These are phyloP conservation scores for Argyrosomus japonicus DNA, from an alignment of 2,113 vertebrate species.

Conservation along the genomic window DNA sequence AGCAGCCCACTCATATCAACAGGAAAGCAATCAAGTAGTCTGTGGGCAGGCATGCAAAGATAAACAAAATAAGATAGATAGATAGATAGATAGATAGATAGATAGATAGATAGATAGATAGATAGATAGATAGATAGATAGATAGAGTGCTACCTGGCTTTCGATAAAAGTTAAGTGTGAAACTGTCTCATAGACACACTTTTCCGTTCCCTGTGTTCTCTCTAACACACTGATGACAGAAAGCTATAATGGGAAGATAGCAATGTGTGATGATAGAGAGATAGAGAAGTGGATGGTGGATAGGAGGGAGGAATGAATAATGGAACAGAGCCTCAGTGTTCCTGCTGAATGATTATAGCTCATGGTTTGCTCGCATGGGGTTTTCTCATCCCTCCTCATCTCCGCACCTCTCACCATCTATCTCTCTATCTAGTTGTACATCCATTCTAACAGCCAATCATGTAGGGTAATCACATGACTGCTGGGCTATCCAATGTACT, in stretches of 20 bases:
- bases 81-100: slow-evolving; percentile 1
- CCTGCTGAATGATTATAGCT: slow-evolving; percentile 66
- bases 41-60: background rate
- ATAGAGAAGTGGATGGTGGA: slow-evolving; percentile 29
- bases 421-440: slow-evolving; percentile 27
- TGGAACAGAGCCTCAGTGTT: slow-evolving; percentile 53
- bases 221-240: slow-evolving; percentile 30
- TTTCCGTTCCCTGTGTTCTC: slow-evolving; percentile 30
- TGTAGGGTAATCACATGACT: slow-evolving; percentile 24
- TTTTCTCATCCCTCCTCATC: slow-evolving; percentile 38
- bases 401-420: slow-evolving; percentile 26
- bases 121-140: background rate
- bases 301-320: slow-evolving; percentile 65
- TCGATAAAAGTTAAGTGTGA: slow-evolving; percentile 17
- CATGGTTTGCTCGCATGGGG: slow-evolving; percentile 47
- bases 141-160: background rate
- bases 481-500: background rate
- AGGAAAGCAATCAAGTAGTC: slow-evolving; percentile 6
- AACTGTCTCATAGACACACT: slow-evolving; percentile 21
- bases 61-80: background rate
- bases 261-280: slow-evolving; percentile 41
- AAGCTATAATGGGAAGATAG: slow-evolving; percentile 36
- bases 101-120: slow-evolving; percentile 1
- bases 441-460: slow-evolving; percentile 31
- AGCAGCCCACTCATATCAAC: slow-evolving; percentile 35